These are phyloP conservation scores for Pristionchus mayeri DNA, from an alignment of 2,888 invertebrate species.

Conservation along the genomic window DNA sequence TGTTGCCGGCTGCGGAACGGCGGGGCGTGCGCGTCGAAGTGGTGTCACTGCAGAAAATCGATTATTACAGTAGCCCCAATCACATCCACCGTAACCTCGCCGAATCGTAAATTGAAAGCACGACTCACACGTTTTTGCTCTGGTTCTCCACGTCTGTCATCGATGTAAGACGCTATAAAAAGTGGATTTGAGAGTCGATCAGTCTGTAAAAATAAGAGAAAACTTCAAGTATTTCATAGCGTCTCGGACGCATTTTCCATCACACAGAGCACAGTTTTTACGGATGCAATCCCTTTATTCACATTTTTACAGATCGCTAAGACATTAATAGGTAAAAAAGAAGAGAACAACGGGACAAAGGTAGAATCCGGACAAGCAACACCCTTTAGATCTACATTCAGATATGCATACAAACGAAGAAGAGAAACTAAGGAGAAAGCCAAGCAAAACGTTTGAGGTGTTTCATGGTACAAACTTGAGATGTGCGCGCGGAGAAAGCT, in stretches of 20 bases:
- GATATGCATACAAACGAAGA: not conserved
- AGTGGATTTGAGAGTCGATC: too few species aligned
- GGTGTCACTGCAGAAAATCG: conserved; percentile 1
- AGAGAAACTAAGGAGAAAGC: not conserved
- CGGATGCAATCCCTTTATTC: not conserved
- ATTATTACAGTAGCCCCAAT: not conserved
- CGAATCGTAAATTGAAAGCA: not conserved
- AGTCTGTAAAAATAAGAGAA: too few species aligned
- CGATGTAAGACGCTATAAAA: not conserved
- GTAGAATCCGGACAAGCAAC: too few species aligned
- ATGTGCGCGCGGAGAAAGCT: not conserved
- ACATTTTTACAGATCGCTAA: not conserved
- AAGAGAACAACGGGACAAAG: not conserved
- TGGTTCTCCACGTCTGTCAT: conserved; percentile 45
- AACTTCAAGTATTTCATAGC: conserved; percentile 31
- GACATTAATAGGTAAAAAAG: not conserved
- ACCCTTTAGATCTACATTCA: not conserved
- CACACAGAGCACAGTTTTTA: not conserved
- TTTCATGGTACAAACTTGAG: not conserved
- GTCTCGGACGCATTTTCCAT: conserved; percentile 12
- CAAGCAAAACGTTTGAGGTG: not conserved
- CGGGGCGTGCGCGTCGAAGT: conserved; percentile 24
- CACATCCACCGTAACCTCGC: not conserved
- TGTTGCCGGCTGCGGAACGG: conserved; percentile 40
- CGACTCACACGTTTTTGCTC: conserved; percentile 19